Evolutionary conservation across 2,888 invertebrate genomes (phyloP).

Genomic region (Philopedon plagiatum): DNA sequence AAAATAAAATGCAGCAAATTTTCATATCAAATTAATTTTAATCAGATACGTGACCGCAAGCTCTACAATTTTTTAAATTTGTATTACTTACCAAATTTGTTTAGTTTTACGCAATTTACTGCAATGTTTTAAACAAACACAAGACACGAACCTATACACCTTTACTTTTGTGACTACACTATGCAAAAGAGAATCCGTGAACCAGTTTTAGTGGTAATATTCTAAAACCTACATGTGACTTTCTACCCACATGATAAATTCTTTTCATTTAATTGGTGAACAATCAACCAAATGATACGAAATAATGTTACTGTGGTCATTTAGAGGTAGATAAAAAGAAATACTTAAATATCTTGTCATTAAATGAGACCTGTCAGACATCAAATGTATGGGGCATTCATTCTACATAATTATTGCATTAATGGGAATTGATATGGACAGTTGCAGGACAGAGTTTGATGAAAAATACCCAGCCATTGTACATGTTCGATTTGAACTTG

Average conservation of each 20-base stretch:
- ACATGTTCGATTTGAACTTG: no score
- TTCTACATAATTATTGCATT: constrained; percentile 47
- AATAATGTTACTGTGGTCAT: constrained; percentile 19
- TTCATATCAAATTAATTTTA: no score
- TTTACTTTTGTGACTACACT: constrained; percentile 31
- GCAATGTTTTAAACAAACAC: background rate
- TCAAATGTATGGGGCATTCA: constrained; percentile 9
- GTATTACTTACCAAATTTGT: no score
- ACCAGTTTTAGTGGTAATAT: constrained; percentile 54
- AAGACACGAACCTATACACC: constrained; percentile 32
- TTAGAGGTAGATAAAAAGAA: constrained; percentile 8
- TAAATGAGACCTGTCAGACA: constrained; percentile 20
- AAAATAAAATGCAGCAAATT: no score
- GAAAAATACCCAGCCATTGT: no score
- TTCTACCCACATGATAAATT: constrained; percentile 54
- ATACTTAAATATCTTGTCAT: background rate
- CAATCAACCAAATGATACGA: constrained; percentile 16
- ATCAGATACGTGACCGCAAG: no score
- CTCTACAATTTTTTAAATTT: no score
- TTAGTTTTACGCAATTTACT: no score
- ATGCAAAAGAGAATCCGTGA: constrained; percentile 43
- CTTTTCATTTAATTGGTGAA: constrained; percentile 37
- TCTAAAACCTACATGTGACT: constrained; percentile 50
- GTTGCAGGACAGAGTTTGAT: no score
- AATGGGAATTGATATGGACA: constrained; percentile 49